Percentiles rank a stretch among this genome's conserved stretches.
These are phyloP conservation scores for Mythimna ferrago DNA, from an alignment of 2,888 invertebrate species.

Conservation along the genomic window DNA sequence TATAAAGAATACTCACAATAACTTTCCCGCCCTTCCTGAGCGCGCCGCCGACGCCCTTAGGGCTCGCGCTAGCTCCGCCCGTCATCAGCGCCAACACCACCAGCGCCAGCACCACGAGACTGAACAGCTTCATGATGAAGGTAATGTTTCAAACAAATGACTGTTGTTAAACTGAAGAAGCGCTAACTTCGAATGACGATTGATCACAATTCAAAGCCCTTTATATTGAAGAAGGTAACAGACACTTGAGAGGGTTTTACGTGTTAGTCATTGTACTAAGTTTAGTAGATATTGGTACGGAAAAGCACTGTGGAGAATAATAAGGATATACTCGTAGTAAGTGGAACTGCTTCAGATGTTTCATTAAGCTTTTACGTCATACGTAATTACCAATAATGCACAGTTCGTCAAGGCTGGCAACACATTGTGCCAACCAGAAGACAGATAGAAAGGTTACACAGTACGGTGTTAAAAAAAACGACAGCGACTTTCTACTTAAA, in stretches of 20 bases:
- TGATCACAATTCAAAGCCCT: not conserved
- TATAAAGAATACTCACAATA: conserved; percentile 37
- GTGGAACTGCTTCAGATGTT: not conserved
- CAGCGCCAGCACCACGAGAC: conserved; percentile 59
- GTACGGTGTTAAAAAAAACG: no score
- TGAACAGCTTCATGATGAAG: conserved; percentile 47
- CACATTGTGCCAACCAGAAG: no score
- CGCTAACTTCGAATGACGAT: conserved; percentile 33
- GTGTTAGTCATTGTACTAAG: conserved; percentile 23
- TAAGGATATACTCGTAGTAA: conserved; percentile 38
- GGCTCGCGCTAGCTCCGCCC: conserved; percentile 43
- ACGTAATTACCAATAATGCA: conserved; percentile 12
- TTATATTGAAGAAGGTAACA: conserved; percentile 15
- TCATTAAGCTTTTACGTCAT: conserved; percentile 21
- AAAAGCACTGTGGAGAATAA: conserved; percentile 11
- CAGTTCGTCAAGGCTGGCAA: not conserved
- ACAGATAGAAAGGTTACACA: no score
- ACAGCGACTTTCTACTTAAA: no score
- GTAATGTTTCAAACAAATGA: not conserved
- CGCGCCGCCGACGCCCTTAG: conserved; percentile 46
- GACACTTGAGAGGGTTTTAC: conserved; percentile 23
- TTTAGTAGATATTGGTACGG: conserved; percentile 3
- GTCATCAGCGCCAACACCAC: conserved; percentile 55
- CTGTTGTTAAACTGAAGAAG: conserved; percentile 18
- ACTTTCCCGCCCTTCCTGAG: conserved; percentile 49